A percentile compares a stretch with the other conserved stretches of the same genome.
Evolutionary conservation across 92 coral and sea anemone genomes (phyloP).

Genomic region (Epizoanthus stellaris): DNA sequence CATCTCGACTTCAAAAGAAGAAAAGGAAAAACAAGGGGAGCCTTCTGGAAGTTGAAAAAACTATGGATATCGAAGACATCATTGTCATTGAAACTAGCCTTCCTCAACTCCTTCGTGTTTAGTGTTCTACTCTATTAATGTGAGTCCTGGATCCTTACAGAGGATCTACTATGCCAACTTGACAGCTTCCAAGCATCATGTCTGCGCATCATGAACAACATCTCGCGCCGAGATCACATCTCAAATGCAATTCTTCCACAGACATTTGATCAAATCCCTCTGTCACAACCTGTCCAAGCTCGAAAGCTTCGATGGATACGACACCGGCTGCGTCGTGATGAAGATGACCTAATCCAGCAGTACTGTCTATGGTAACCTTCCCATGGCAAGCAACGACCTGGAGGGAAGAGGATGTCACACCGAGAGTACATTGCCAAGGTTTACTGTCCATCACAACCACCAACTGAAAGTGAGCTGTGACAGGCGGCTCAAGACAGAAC

Average conservation of each 20-base stretch:
- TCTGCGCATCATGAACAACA: not conserved
- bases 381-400: not conserved
- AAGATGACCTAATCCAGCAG: not conserved
- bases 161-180: not conserved
- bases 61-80: not conserved
- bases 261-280: not conserved
- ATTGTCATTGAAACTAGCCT: not conserved
- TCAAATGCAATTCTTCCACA: not conserved
- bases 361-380: not conserved
- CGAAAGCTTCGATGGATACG: not conserved
- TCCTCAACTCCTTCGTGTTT: not conserved
- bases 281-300: not conserved
- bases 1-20: not conserved
- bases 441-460: no score
- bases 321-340: not conserved
- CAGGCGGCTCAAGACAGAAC: not conserved
- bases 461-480: no score
- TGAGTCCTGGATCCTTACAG: not conserved
- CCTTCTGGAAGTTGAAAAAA: not conserved
- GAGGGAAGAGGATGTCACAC: not conserved
- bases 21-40: not conserved
- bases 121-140: not conserved
- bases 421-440: not conserved
- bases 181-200: not conserved
- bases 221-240: not conserved